A percentile compares a stretch with the other conserved stretches of the same genome.
phyloP scores from a whole-genome alignment of 53 echinoderm and acorn worm genomes.

The Henricia sp. region DNA sequence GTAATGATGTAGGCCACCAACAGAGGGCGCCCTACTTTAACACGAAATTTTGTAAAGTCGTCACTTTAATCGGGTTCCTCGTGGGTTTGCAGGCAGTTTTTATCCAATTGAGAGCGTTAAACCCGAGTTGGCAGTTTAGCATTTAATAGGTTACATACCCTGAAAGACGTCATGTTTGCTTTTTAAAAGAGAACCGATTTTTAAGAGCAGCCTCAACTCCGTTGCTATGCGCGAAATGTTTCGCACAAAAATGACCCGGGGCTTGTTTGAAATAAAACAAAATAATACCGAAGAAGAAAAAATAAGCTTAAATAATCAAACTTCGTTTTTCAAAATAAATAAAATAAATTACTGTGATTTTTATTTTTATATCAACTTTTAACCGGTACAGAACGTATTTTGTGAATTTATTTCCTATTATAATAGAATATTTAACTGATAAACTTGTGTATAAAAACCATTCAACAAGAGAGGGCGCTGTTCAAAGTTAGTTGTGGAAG shows the following conservation, averaged over 20 bases:
- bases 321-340: not conserved
- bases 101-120: too few relatives aligned
- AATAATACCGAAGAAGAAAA: not conserved
- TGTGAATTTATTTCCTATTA: not conserved
- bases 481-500: slow-evolving; percentile 13
- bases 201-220: not conserved
- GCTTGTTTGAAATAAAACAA: slow-evolving; percentile 1
- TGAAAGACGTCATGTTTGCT: slow-evolving; percentile 27
- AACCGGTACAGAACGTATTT: too few relatives aligned
- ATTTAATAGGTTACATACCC: slow-evolving; percentile 28
- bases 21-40: too few relatives aligned
- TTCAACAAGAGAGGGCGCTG: slow-evolving; percentile 39
- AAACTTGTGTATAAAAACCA: not conserved
- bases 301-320: too few relatives aligned
- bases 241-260: slow-evolving; percentile 21
- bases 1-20: too few relatives aligned
- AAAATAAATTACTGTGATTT: not conserved
- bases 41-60: too few relatives aligned
- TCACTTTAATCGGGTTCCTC: too few relatives aligned
- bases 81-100: too few relatives aligned
- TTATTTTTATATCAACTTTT: not conserved
- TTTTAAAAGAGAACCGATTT: not conserved
- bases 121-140: too few relatives aligned
- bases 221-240: slow-evolving; percentile 51
- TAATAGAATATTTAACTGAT: not conserved